These are phyloP conservation scores for Ardeotis arabs DNA, from an alignment of 2,113 vertebrate genomes.

Conservation along the genomic window DNA sequence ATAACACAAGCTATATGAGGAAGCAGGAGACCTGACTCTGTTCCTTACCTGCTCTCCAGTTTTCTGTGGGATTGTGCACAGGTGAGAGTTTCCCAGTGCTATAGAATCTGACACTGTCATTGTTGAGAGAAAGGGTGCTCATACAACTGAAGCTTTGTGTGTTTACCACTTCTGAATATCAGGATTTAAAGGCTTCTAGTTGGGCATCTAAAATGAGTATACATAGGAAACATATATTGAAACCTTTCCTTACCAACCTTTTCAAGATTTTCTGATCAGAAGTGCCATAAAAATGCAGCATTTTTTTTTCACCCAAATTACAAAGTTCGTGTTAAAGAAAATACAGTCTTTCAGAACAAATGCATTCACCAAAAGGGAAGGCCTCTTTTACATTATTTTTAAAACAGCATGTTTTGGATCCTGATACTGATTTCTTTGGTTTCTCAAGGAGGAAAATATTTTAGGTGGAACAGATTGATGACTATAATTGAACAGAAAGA, in stretches of 20 bases:
- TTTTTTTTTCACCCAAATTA: neutral
- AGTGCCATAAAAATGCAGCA: neutral
- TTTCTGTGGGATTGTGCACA: neutral
- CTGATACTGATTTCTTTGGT: slow-evolving; percentile 41
- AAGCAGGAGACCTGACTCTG: neutral
- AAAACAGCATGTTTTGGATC: slow-evolving; percentile 34
- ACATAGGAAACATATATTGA: neutral
- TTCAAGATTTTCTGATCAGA: neutral
- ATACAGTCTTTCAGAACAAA: neutral
- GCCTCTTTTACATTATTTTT: slow-evolving; percentile 24
- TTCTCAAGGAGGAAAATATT: slow-evolving; percentile 59
- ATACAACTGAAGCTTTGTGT: neutral
- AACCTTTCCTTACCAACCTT: neutral
- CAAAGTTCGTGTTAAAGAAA: neutral
- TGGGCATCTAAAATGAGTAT: neutral
- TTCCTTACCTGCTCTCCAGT: neutral
- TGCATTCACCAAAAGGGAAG: slow-evolving; percentile 4
- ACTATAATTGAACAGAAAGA: slow-evolving; percentile 68
- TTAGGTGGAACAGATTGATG: slow-evolving; percentile 66
- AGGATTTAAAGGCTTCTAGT: neutral
- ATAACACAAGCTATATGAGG: neutral
- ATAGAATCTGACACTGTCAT: neutral
- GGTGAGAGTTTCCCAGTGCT: neutral
- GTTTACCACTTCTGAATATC: neutral
- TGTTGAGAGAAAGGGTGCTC: neutral